Evolutionary conservation across 2,888 invertebrate genomes (phyloP), one percentile per base, ranked within the genome.

Genomic region (Nysson spinosus): DNA sequence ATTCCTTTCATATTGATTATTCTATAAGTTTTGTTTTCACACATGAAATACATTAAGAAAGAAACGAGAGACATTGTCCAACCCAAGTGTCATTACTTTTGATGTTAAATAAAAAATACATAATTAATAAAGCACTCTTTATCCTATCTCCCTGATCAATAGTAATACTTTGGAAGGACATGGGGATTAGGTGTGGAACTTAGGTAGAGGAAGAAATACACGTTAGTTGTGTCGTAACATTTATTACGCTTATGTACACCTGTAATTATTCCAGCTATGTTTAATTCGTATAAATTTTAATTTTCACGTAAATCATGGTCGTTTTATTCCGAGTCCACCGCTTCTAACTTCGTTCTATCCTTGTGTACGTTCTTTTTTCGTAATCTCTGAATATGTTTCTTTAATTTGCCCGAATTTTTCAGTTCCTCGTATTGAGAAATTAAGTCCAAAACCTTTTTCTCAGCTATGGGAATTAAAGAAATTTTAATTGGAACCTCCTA

Each of bases 341-440:
- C 35, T 3, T 56, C 60, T 14, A 86, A 69, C 54, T 74, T 79
- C 26, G 68, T 68, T 49, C 83, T 75, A 22, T 83, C 83, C 52
- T 79, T 87, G 9, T 52, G 72, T 2, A 90, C 89, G 60, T 93
- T 90, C 85, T 95, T 96, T 83, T 95, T 96, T 14, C 94, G 91
- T 55, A 94, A 90, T 68, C 94, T 93, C 78, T 93, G 92, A 70
- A 97, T 90, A 82, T 96, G 96, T 72, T 95, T 93, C 70, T 93
- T 92, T 1, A 97, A 86, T 78, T 93, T 93, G 6, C 95, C 95
- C 0, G 90, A 88, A 46, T 92, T 91, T 86, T 96, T 96, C 40
- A 97, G 84, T 43, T 93, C 92, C 69, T 95, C 94, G 82, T 93
- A 97, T 83, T 96, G 93, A 26, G 92, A 91, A 1, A 96, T 93